Percentiles rank a stretch among this genome's conserved stretches.
Evolutionary conservation across 2,888 invertebrate genomes (phyloP).

Genomic region (Tenthredo mesomela): DNA sequence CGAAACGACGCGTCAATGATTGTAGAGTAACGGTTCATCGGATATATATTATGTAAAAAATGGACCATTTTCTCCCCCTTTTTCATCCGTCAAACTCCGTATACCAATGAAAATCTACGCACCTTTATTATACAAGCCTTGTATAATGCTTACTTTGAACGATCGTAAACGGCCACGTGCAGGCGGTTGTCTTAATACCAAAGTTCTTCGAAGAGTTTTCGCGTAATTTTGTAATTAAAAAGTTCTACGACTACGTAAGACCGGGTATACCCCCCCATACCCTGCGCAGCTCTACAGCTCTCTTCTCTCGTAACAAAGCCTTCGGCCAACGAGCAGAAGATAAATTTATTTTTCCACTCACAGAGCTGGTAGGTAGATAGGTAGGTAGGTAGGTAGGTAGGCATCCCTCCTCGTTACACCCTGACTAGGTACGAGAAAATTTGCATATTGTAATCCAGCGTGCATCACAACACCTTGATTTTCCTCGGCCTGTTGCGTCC

Average conservation of each 20-base stretch:
- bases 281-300: not conserved
- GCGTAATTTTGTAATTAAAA: conserved; percentile 48
- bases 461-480: conserved; percentile 53
- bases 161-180: conserved; percentile 40
- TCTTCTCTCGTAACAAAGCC: conserved; percentile 17
- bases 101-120: conserved; percentile 15
- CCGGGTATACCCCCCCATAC: not conserved
- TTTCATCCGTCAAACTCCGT: not conserved
- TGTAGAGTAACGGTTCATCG: conserved; percentile 26
- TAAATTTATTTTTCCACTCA: conserved; percentile 47
- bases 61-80: not conserved
- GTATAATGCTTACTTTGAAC: conserved; percentile 6
- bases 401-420: conserved; percentile 28
- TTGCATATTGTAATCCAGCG: conserved; percentile 48
- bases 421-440: conserved; percentile 35
- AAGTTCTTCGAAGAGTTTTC: conserved; percentile 27
- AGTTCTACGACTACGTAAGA: conserved; percentile 43
- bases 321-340: conserved; percentile 30
- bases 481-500: conserved; percentile 50
- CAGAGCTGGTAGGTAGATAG: not conserved
- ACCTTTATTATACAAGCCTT: not conserved
- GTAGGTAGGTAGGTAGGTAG: not conserved
- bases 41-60: conserved; percentile 10
- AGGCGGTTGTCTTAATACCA: conserved; percentile 38
- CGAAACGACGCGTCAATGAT: conserved; percentile 48